A percentile compares a stretch with the other conserved stretches of the same genome.
phyloP scores from a whole-genome alignment of 2,113 vertebrate species.

The Columba livia region DNA sequence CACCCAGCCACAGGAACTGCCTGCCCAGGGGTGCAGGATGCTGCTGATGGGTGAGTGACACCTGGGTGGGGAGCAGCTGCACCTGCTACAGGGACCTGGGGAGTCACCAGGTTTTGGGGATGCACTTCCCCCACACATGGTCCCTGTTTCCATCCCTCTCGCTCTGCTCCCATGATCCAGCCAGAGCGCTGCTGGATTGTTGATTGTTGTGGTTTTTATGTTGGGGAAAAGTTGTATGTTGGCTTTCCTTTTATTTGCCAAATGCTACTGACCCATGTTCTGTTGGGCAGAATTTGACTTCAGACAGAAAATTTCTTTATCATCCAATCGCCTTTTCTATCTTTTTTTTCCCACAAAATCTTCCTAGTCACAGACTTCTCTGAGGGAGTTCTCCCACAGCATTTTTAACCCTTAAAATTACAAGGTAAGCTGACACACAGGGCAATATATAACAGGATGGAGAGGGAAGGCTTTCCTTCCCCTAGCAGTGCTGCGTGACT shows the following conservation, averaged over 20 bases:
- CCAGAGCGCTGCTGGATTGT: background rate
- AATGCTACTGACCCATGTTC: background rate
- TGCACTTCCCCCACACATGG: rapidly evolving
- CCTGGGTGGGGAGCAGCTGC: background rate
- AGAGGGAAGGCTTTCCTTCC: background rate
- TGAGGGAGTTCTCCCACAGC: background rate
- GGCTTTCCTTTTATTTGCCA: background rate
- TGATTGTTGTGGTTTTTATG: background rate
- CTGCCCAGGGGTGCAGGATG: rapidly evolving
- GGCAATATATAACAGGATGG: background rate
- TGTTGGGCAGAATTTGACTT: background rate
- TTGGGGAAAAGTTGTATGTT: background rate
- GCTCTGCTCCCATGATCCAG: background rate
- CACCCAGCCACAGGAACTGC: rapidly evolving
- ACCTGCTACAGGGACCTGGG: too few species aligned
- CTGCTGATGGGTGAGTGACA: rapidly evolving
- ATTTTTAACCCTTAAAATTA: background rate
- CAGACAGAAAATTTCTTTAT: rapidly evolving
- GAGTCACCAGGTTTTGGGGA: rapidly evolving
- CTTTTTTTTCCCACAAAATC: background rate
- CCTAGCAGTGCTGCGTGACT: background rate
- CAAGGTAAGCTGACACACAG: background rate
- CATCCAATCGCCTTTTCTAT: background rate
- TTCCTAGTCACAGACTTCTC: background rate
- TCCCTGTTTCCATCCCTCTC: background rate